Conservation (phyloP, 2,888 invertebrate species). For the Trimorus sp. region DNA sequence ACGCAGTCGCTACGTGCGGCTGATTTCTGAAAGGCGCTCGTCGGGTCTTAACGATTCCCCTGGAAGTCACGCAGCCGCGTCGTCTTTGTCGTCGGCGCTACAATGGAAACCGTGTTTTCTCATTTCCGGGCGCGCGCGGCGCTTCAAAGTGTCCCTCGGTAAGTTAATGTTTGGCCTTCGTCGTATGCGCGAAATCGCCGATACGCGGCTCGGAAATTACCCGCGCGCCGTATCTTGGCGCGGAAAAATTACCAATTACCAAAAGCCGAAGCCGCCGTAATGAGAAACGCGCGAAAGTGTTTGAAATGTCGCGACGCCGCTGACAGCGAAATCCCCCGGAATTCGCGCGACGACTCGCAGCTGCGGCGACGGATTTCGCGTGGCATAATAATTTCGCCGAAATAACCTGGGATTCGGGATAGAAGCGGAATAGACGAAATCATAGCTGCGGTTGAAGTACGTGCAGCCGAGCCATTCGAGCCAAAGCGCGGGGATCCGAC, state of each 20-base stretch:
- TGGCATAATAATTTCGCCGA: slow-evolving; percentile 54
- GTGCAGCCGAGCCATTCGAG: slow-evolving; percentile 35
- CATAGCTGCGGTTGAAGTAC: slow-evolving; percentile 48
- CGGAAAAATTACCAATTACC: too few relatives aligned
- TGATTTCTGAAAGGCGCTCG: slow-evolving; percentile 54
- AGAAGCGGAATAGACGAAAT: slow-evolving; percentile 51
- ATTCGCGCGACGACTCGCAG: slow-evolving; percentile 49
- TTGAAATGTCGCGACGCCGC: slow-evolving; percentile 50
- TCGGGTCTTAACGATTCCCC: slow-evolving; percentile 52
- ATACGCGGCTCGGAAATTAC: slow-evolving; percentile 30
- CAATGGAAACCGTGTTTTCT: slow-evolving; percentile 62
- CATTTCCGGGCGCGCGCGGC: slow-evolving; percentile 47
- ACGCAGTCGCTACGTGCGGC: slow-evolving; percentile 47
- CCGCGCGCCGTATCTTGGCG: neutral
- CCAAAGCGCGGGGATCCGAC: slow-evolving; percentile 38
- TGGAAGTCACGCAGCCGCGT: slow-evolving; percentile 56
- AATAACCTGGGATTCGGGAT: slow-evolving; percentile 40
- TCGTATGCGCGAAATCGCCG: slow-evolving; percentile 17
- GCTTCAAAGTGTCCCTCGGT: slow-evolving; percentile 56
- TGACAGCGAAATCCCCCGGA: slow-evolving; percentile 54
- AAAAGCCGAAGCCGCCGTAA: slow-evolving; percentile 47
- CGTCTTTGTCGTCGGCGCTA: slow-evolving; percentile 56
- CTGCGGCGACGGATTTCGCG: slow-evolving; percentile 58
- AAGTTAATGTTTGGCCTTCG: slow-evolving; percentile 54
- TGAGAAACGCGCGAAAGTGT: slow-evolving; percentile 58